Base-by-base conservation (phyloP, 2,888 invertebrate species). In the Hesperia comma region DNA sequence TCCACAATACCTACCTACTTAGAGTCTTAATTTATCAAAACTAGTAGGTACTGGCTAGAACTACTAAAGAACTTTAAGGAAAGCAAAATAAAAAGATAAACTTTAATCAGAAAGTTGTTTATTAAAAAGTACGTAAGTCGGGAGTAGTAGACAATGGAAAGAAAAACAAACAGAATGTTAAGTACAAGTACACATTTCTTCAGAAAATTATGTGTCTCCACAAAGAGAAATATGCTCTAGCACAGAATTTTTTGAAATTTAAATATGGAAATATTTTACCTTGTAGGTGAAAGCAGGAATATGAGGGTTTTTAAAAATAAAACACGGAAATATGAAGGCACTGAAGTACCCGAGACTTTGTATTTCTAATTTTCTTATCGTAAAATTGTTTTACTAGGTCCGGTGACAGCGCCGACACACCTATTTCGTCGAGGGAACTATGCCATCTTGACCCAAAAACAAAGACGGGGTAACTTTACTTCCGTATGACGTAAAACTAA, bases 91-190 rank as follows among this genome's bases (percentile, higher is more conserved):
- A 64, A 46, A 57, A 57, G 40, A 51, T 41, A 51, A 51, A 64
- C 57, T 64, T 64, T 64, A 57, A 64, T 64, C 64, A 57, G 58
- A 40, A 49, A 53, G 41, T 58, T 53, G 64, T 17, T 33, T 58
- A 64, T 51, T 64, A 57, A 64, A 64, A 64, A 58, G 40, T 56
- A 57, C 49, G 57, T 64, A 51, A 21, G 57, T 58, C 51, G 55
- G 17, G 49, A 32, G 12, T 26, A 10, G 12, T 3, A 19, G 40
- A 57, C 49, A 63, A 51, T 17, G 41, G 33, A 17, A 46, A 40
- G 26, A 37, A 63, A 57, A 57, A 63, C 40, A 63, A 51, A 63
- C 6, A 51, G 32, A 19, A 37, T 32, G 21, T 15, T 15, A 57
- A 19, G 2, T 40, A n/a, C 10, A 33, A 19, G 2, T 40, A n/a